Base-by-base conservation (phyloP, 64 coral and sea anemone species). In the Cladopsammia gracilis region DNA sequence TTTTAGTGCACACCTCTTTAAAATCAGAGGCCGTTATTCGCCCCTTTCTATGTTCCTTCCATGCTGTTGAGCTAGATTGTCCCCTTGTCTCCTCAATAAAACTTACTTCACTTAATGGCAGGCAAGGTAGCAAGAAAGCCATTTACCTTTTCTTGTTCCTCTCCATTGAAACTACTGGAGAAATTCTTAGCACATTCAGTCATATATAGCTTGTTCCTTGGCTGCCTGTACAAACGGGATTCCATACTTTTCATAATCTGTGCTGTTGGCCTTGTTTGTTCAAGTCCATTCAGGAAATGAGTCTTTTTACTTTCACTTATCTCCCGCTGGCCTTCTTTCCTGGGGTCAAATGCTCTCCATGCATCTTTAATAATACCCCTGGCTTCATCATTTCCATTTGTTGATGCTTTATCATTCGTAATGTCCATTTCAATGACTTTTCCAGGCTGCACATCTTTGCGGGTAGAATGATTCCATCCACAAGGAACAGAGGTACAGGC, bases 171-270 rank as follows among this genome's bases (percentile, higher is more conserved):
- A 23, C 24, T 54, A 45, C 22, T 15, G 24, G 25, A 12, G 87
- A 60, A 77, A 20, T 64, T 51, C 18, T 42, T 24, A 18, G 87
- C 87, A 86, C 4, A 50, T 48, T 86, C 5, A 13, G 64, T 70
- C 7, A 86, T 1, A 11, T 68, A 42, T 50, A 86, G 46, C 6
- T 45, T 22, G 58, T 89, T 61, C 24, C 3, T 59, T 53, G 34
- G 34, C 34, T 89, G 71, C 2, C 1, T 64, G 70, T 60, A 24
- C 69, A 57, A 50, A 1, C 57, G 9, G 4, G 77, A 90, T 13
- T 77, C 74, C 12, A 82, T n/a, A 70, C 89, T 89, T 76, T 77
- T 76, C 13, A 89, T 75, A 4, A 91, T 71, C 53, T 91, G 89
- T 50, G 74, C 74, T 20, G 47, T 34, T 16, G 59, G 89, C 18